Evolutionary conservation across 2,888 invertebrate genomes (phyloP), one percentile per base, ranked within the genome.

Genomic region (Cacoxenus indagator): DNA sequence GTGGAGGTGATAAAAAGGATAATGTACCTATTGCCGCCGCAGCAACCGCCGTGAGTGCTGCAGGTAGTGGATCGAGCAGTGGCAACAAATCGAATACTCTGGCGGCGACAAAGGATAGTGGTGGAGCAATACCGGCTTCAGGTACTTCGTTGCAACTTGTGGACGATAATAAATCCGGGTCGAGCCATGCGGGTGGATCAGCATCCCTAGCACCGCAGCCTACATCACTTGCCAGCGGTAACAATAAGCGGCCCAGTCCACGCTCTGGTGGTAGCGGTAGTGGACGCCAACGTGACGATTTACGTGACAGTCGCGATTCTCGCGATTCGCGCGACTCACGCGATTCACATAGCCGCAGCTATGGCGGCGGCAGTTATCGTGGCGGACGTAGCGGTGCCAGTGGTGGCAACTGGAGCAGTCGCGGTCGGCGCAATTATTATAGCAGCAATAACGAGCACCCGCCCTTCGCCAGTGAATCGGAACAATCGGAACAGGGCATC

Each of bases 401-500:
- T 51, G 77, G 85, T 67, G 83, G 85, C 31, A 84, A 85, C 17
- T 86, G 90, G 86, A 83, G 90, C 89, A 85, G 90, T 54, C 76
- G 81, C 29, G 76, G 82, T 0, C 80, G 74, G 76, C 70, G 78
- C 37, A 43, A 22, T 24, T 83, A 78, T 55, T 83, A 80, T n/a
- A 88, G 72, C 76, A 29, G 24, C 8, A 43, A 24, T 24, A 62
- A 62, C 31, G 89, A 76, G 72, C 89, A 89, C 61, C 89, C 89
- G 46, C 78, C 78, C 17, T 90, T 90, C 27, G 90, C 89, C 78
- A 89, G 89, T 51, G 90, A 90, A 62, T 93, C 93, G 14, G 95
- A 94, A 83, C 85, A 87, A 51, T 94, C 94, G 0, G 94, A 94
- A 19, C 61, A 62, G 78, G 92, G 92, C 45, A 93, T 94, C 24